Base-by-base conservation (phyloP, 2,888 invertebrate species). In the Pasiphila rectangulata region DNA sequence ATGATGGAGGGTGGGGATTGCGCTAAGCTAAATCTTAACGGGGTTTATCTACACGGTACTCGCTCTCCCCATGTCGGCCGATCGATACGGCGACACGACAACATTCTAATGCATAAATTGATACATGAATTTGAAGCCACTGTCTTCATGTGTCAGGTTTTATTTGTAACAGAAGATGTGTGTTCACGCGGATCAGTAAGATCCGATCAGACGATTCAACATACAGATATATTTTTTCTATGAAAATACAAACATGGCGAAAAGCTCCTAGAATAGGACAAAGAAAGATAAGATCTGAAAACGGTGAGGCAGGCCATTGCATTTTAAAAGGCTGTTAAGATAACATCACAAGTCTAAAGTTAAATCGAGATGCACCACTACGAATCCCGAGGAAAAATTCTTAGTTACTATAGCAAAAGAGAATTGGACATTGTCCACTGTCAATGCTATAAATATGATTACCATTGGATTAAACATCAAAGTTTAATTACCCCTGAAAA, bases 1-100 rank as follows among this genome's bases (percentile, higher is more conserved):
- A 66, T 61, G 63, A 66, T 54, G 62, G 41, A 57, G 57, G 57
- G 54, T 48, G 59, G 56, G 48, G 57, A 55, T 51, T 43, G 51
- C 56, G 54, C 39, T 53, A 54, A 50, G 60, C 54, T 56, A 57
- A 45, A 58, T 55, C 56, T 41, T 58, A 54, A 48, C 46, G 50
- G 51, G 56, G 56, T 46, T 52, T 54, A 56, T 52, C 51, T 52
- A 55, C 51, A 53, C 51, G 57, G n/a, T 49, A 44, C 56, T 44
- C 47, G 17, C 46, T 43, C 56, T 43, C 51, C 32, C 39, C 36
- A 24, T 30, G 29, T 37, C 48, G 19, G 45, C 20, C 48, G 50
- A 42, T 54, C 54, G 54, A 54, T 58, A 48, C 24, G 35, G 20
- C 43, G 42, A 10, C 34, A 43, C 16, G 43, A 41, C 19, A 25